Base-by-base conservation (phyloP, 2,113 vertebrate species). In the Dasypus novemcinctus region DNA sequence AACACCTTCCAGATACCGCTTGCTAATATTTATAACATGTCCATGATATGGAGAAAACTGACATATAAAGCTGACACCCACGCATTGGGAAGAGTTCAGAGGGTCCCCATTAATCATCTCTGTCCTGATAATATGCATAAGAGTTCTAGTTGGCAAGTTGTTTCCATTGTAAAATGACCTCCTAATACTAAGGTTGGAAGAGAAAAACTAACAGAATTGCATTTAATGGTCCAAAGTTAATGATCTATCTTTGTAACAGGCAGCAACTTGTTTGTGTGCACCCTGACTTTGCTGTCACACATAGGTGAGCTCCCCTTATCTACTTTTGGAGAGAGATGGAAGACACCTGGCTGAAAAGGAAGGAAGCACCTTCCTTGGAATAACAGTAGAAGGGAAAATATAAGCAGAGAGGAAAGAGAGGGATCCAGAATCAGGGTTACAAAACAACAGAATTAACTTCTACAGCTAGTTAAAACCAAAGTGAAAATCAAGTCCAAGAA, bases 91-190 rank as follows among this genome's bases (percentile, higher is more conserved):
- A 90, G 59, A 69, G 41, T 93, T 90, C 84, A 92, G 66, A 94
- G 88, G 64, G 31, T n/a, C 54, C 63, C 20, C 12, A 36, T 76
- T 46, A 90, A 14, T 90, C 92, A 96, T 31, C 49, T 38, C 8
- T 75, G 49, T 76, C 36, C 52, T 85, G 43, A 46, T 76, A 72
- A 49, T 15, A 66, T 7, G n/a, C 27, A 5, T 72, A n/a, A 10
- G 80, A 31, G 25, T 75, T 87, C 71, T 66, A 93, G 68, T 17
- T 87, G 59, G 71, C 57, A 89, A 74, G 71, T 66, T 33, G 80
- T 87, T 66, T 15, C 69, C 15, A 14, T 2, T 93, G 64, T 87
- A 61, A 92, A 95, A 95, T 84, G 33, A 57, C 87, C 95, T 92
- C 52, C 87, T 84, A 64, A 52, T 6, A n/a, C 63, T 46, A 90